A percentile compares a stretch with the other conserved stretches of the same genome.
Conservation (phyloP, 2,797 vertebrate species). For the Phataginus tetradactyla region DNA sequence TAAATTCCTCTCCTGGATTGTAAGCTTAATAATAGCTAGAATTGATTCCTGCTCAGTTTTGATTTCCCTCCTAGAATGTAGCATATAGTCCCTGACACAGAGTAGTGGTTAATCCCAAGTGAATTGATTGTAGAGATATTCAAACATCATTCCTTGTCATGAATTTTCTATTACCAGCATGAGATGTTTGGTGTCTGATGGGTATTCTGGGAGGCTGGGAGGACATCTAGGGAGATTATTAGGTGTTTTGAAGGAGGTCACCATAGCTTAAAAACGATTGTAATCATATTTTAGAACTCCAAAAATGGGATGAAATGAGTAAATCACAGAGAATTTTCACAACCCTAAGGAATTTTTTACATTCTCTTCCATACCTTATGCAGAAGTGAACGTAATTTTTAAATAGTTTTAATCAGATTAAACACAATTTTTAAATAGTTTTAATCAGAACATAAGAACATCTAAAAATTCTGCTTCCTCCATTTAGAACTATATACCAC, state of each 20-base stretch:
- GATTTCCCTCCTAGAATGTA: background rate
- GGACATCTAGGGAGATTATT: background rate
- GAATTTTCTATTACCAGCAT: background rate
- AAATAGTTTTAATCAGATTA: constrained; percentile 23
- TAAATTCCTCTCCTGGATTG: background rate
- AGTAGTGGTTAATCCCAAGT: background rate
- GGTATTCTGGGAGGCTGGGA: background rate
- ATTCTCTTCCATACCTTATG: background rate
- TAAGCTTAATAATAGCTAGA: background rate
- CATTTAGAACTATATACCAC: constrained; percentile 54
- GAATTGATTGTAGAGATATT: background rate
- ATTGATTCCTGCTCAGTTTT: background rate
- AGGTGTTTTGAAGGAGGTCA: background rate
- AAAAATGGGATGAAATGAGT: background rate
- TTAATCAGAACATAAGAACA: constrained; percentile 24
- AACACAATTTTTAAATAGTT: background rate
- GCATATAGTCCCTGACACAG: background rate
- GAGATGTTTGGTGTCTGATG: background rate
- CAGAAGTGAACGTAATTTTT: background rate
- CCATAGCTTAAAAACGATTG: background rate
- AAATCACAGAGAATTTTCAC: background rate
- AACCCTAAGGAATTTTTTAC: background rate
- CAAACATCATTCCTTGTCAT: background rate
- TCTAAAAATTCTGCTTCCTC: constrained; percentile 55
- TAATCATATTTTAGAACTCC: constrained; percentile 4